Percentiles rank a stretch among this genome's conserved stretches.
These are phyloP conservation scores for Drosophila kohkoa DNA, from an alignment of 1,140 invertebrate species.

Conservation along the genomic window DNA sequence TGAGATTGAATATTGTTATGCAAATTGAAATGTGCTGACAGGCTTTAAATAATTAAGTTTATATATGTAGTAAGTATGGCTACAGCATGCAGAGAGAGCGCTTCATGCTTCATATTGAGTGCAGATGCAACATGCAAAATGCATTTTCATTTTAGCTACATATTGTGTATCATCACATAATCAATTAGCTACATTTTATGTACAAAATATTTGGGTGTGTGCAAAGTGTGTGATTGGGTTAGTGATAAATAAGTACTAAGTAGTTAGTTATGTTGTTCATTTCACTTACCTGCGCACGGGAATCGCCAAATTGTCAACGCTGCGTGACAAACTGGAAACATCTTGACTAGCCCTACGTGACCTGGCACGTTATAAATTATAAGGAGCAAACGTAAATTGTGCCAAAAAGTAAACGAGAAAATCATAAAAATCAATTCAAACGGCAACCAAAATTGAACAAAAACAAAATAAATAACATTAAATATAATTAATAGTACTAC, in stretches of 20 bases:
- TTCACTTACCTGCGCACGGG: conserved; percentile 83
- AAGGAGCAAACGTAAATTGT: conserved; percentile 77
- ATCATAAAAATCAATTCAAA: conserved; percentile 51
- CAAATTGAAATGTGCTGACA: conserved; percentile 27
- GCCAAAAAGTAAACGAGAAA: conserved; percentile 66
- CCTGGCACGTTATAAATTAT: conserved; percentile 86
- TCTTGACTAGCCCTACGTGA: conserved; percentile 93
- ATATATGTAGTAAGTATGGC: background rate
- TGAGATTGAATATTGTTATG: conserved; percentile 13
- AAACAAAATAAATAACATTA: background rate
- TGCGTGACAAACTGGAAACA: conserved; percentile 87
- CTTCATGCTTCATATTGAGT: conserved; percentile 2
- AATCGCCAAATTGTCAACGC: conserved; percentile 86
- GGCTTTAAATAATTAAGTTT: conserved; percentile 28
- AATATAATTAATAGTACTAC: background rate
- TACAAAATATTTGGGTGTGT: conserved; percentile 13
- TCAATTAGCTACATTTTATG: conserved; percentile 5
- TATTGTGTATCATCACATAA: background rate
- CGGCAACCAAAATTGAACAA: conserved; percentile 29
- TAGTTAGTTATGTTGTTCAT: conserved; percentile 22
- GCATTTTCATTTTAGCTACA: conserved; percentile 5
- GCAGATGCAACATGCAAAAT: conserved; percentile 22
- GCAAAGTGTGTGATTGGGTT: background rate
- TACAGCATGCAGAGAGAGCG: conserved; percentile 2
- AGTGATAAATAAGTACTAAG: background rate